These are phyloP conservation scores for Lordiphosa andalusiaca DNA, from an alignment of 2,888 invertebrate genomes.

Conservation along the genomic window DNA sequence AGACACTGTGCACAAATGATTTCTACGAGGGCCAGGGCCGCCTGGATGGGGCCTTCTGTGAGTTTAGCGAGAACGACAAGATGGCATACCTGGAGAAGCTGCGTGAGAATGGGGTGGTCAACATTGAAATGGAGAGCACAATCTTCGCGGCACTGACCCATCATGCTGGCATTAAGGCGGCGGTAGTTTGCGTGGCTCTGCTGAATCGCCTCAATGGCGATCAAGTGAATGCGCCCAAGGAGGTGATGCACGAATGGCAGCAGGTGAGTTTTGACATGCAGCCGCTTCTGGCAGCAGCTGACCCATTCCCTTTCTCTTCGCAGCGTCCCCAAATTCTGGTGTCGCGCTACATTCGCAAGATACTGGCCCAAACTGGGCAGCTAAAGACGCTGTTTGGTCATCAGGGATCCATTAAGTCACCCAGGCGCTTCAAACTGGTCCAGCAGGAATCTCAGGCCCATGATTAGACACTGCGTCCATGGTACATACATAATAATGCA, in stretches of 20 bases:
- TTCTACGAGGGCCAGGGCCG: conserved; percentile 99
- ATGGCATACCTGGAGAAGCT: conserved; percentile 90
- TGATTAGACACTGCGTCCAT: conserved; percentile 83
- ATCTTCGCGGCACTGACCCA: conserved; percentile 96
- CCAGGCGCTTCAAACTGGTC: conserved; percentile 92
- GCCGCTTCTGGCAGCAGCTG: background rate
- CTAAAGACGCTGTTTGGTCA: conserved; percentile 86
- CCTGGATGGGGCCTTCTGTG: conserved; percentile 97
- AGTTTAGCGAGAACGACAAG: conserved; percentile 94
- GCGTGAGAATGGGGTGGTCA: conserved; percentile 90
- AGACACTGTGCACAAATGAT: conserved; percentile 97
- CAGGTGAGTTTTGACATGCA: conserved; percentile 71
- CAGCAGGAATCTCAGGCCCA: conserved; percentile 95
- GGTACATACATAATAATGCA: conserved; percentile 14
- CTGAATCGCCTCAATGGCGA: conserved; percentile 96
- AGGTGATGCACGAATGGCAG: conserved; percentile 95
- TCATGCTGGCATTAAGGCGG: conserved; percentile 94
- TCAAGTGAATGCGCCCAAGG: conserved; percentile 93
- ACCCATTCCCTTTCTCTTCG: background rate
- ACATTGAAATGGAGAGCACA: conserved; percentile 98
- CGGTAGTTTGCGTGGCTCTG: conserved; percentile 96
- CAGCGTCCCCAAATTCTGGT: conserved; percentile 90
- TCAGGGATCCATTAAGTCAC: conserved; percentile 92
- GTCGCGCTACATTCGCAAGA: conserved; percentile 89
- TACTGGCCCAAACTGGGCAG: conserved; percentile 89